Base-by-base conservation (phyloP, 1,140 invertebrate species). In the Cardiocondyla obscurior region DNA sequence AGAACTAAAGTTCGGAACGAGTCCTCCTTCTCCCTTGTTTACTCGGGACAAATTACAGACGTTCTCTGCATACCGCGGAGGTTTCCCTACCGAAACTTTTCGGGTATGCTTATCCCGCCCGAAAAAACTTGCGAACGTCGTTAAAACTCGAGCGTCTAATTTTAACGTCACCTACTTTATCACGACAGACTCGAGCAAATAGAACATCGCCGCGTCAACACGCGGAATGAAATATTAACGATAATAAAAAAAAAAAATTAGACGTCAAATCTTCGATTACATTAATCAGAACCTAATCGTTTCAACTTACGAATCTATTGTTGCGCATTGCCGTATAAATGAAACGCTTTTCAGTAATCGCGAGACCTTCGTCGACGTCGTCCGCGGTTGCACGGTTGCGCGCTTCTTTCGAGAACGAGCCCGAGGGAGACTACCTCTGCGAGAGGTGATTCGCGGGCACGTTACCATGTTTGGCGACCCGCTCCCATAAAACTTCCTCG, bases 391-490 rank as follows among this genome's bases (percentile, higher is more conserved):
- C 19, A 19, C 19, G 28, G 44, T 39, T 64, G 28, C 74, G 25
- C 22, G 46, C 53, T 69, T 67, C 60, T 53, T 62, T 39, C 69
- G 5, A 10, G 39, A 57, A 58, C 69, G 53, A 55, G 74, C 19
- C 51, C 42, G 53, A 33, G 39, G 57, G 30, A 64, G 67, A 49
- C n/a, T 46, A 70, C 46, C 53, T 65, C 67, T 73, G 51, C 28
- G 36, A 55, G 51, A 73, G 65, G 81, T 72, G 25, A 79, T 51
- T 44, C 74, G 81, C 65, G 55, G 46, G 42, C 81, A 69, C 58
- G 87, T 90, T 84, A 86, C 89, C 90, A 90, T 91, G 87, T 91
- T 90, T 87, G 89, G 89, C 73, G 87, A 90, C 85, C 55, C 84
- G 88, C 81, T 87, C 87, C 83, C 88, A 89, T 91, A 90, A 91